A percentile compares a stretch with the other conserved stretches of the same genome.
Conservation (phyloP, 2,113 vertebrate species). For the Platichthys flesus region DNA sequence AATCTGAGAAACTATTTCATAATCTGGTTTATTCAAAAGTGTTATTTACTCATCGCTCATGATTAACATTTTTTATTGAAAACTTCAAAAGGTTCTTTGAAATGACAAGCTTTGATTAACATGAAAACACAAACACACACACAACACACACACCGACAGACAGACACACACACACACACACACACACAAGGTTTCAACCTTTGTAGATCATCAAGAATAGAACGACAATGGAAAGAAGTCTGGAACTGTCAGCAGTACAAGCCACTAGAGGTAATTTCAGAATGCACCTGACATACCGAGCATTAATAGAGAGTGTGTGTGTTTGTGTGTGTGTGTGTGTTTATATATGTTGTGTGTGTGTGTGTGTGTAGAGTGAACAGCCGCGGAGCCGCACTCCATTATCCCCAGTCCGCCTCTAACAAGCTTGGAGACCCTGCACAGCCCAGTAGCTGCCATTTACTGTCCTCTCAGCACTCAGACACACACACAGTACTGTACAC, state of each 20-base stretch:
- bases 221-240: not conserved
- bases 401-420: conserved; percentile 38
- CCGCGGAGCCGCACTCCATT: conserved; percentile 36
- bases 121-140: too few relatives aligned
- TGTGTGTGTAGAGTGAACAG: conserved; percentile 7
- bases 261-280: conserved; percentile 4
- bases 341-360: not conserved
- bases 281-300: not conserved
- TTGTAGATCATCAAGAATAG: not conserved
- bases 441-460: conserved; percentile 52
- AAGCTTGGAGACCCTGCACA: conserved; percentile 49
- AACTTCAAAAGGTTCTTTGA: too few relatives aligned
- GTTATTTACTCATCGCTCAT: too few relatives aligned
- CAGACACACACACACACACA: not conserved
- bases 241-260: not conserved
- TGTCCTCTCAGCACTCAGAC: conserved; percentile 38
- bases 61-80: too few relatives aligned
- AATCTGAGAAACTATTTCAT: too few relatives aligned
- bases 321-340: not conserved
- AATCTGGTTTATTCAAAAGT: too few relatives aligned
- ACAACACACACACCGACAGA: not conserved
- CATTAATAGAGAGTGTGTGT: not conserved
- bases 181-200: not conserved
- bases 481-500: conserved; percentile 13
- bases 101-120: too few relatives aligned